These are phyloP conservation scores for Apantesis nais DNA, from an alignment of 2,888 invertebrate genomes.

Conservation along the genomic window DNA sequence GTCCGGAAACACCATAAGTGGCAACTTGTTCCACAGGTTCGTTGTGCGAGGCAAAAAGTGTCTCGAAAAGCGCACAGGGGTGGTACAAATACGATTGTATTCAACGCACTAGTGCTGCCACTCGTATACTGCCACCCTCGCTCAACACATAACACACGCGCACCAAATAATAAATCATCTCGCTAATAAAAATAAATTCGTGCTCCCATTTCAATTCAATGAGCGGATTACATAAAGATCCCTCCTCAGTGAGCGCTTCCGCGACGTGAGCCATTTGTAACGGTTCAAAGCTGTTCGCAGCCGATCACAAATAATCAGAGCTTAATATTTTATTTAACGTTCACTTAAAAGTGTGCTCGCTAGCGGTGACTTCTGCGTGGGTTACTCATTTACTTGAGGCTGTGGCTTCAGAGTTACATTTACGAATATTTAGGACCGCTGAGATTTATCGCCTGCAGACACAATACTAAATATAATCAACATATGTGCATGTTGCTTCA, in stretches of 20 bases:
- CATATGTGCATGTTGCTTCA: background rate
- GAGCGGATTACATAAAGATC: constrained; percentile 20
- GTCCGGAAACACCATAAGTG: too few relatives aligned
- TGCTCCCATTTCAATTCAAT: constrained; percentile 25
- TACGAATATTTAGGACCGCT: background rate
- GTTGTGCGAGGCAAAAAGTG: too few relatives aligned
- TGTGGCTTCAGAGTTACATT: background rate
- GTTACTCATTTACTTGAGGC: background rate
- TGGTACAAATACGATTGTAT: background rate
- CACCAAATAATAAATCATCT: constrained; percentile 13
- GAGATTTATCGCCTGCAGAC: constrained; percentile 1
- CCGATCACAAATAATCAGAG: constrained; percentile 2
- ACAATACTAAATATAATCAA: background rate
- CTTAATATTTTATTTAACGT: constrained; percentile 14
- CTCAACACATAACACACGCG: background rate
- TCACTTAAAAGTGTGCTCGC: background rate
- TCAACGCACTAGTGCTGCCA: background rate
- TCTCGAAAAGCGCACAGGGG: too few relatives aligned
- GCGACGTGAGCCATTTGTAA: constrained; percentile 14
- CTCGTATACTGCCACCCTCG: background rate
- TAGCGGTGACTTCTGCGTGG: background rate
- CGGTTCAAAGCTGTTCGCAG: constrained; percentile 14
- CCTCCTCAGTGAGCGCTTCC: constrained; percentile 10
- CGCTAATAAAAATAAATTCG: constrained; percentile 20
- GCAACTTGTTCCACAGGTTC: too few relatives aligned